phyloP scores from a whole-genome alignment of 1,140 invertebrate genomes.

The Lepidotrigona ventralis region DNA sequence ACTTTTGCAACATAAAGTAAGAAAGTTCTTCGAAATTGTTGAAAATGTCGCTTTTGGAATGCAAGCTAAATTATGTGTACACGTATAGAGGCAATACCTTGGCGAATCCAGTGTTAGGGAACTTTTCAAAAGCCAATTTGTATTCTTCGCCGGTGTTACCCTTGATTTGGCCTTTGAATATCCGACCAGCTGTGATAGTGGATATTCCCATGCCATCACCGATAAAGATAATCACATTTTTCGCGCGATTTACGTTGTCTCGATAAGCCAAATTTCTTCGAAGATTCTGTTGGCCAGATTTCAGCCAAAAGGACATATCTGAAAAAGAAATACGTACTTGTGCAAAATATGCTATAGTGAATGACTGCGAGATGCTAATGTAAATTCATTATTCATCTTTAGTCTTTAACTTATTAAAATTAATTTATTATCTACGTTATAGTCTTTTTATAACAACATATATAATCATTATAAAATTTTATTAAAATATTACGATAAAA shows the following conservation, averaged over 20 bases:
- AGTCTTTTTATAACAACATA: no score
- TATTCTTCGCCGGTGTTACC: slow-evolving; percentile 81
- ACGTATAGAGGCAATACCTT: slow-evolving; percentile 77
- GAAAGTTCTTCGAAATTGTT: no score
- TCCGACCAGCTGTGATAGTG: slow-evolving; percentile 84
- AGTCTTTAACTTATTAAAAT: no score
- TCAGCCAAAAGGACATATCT: slow-evolving; percentile 77
- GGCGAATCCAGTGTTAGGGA: slow-evolving; percentile 81
- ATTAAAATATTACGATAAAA: neutral
- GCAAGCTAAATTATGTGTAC: no score
- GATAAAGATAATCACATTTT: slow-evolving; percentile 86
- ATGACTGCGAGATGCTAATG: neutral
- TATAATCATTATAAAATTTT: no score
- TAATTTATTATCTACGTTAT: no score
- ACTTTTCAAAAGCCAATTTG: slow-evolving; percentile 82
- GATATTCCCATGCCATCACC: slow-evolving; percentile 88
- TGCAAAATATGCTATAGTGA: neutral
- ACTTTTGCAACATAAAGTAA: no score
- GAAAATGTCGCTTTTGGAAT: no score
- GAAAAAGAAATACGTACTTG: neutral
- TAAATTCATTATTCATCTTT: neutral
- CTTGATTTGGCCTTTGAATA: slow-evolving; percentile 81
- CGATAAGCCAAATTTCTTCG: slow-evolving; percentile 70
- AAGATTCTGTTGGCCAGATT: slow-evolving; percentile 74
- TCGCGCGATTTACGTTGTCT: slow-evolving; percentile 81